These are phyloP conservation scores for Agonopterix heracliana DNA, from an alignment of 2,888 invertebrate genomes.

Conservation along the genomic window DNA sequence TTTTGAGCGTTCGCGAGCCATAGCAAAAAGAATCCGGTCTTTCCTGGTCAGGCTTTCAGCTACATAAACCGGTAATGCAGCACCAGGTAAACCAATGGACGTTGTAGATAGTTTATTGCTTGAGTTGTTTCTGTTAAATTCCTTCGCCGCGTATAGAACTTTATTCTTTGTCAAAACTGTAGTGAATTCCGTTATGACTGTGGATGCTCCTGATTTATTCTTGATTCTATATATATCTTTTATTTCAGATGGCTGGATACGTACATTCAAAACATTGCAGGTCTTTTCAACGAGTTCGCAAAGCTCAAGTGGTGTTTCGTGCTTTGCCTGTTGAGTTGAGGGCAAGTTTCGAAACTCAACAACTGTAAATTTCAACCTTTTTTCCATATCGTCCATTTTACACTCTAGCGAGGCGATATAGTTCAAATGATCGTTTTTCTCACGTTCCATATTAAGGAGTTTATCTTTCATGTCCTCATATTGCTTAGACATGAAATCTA, in stretches of 20 bases:
- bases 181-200: neutral
- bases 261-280: neutral
- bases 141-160: neutral
- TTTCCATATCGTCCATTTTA: constrained; percentile 1
- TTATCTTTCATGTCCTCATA: constrained; percentile 2
- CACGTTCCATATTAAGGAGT: neutral
- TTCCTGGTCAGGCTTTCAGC: neutral
- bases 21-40: neutral
- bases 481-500: constrained; percentile 1
- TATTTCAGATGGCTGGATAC: neutral
- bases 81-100: neutral
- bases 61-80: neutral
- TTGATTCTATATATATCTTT: constrained; percentile 1
- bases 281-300: neutral
- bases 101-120: neutral
- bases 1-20: neutral
- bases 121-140: neutral
- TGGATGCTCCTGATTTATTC: neutral
- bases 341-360: constrained; percentile 3
- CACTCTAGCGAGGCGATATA: neutral
- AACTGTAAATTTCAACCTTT: constrained; percentile 1
- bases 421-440: neutral
- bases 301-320: neutral
- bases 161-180: neutral
- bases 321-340: neutral